A percentile compares a stretch with the other conserved stretches of the same genome.
Conservation (phyloP, 1,140 invertebrate species). For the Lepidurus arcticus region DNA sequence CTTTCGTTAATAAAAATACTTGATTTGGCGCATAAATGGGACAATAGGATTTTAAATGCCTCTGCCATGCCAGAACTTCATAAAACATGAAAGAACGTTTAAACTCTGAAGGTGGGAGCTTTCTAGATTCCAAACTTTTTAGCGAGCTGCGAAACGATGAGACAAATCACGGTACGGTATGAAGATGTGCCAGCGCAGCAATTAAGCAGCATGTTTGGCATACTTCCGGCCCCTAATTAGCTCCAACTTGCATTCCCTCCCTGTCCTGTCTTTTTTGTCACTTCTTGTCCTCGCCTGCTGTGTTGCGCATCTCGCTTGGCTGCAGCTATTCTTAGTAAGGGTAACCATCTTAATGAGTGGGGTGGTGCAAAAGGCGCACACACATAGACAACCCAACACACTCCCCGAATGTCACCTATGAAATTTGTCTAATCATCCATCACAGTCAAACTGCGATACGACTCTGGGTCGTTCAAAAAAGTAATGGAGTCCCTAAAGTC, state of each 20-base stretch:
- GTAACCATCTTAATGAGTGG: neutral
- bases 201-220: constrained; percentile 19
- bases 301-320: constrained; percentile 3
- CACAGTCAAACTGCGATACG: neutral
- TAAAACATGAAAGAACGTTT: neutral
- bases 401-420: neutral
- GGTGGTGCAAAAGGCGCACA: neutral
- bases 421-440: constrained; percentile 14
- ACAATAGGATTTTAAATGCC: neutral
- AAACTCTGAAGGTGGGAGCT: neutral
- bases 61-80: neutral
- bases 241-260: constrained; percentile 1
- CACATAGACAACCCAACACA: neutral
- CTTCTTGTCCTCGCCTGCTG: neutral
- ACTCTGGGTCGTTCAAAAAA: neutral
- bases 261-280: neutral
- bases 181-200: constrained; percentile 7
- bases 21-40: too few relatives aligned
- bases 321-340: neutral
- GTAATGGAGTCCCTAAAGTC: neutral
- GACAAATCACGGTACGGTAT: constrained; percentile 15
- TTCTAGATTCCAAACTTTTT: neutral
- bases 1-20: too few relatives aligned
- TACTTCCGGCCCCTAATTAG: constrained; percentile 18
- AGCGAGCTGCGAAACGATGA: constrained; percentile 6